phyloP scores from a whole-genome alignment of 2,888 invertebrate genomes.

The Acrobasis consociella region DNA sequence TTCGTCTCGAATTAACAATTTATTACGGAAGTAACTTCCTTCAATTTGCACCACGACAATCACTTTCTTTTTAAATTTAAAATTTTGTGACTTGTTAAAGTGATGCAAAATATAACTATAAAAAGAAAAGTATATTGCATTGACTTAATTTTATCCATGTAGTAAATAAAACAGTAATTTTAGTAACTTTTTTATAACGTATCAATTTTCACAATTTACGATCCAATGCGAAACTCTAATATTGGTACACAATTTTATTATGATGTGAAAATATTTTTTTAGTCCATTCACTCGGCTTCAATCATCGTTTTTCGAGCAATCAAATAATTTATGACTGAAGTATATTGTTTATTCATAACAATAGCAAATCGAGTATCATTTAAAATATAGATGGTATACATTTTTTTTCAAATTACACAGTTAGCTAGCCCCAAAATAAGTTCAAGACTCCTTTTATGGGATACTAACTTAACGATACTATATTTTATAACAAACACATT shows the following conservation, averaged over 20 bases:
- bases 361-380: conserved; percentile 3
- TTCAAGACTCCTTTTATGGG: too few species aligned
- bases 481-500: too few species aligned
- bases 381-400: conserved; percentile 28
- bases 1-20: too few species aligned
- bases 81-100: too few species aligned
- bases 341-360: conserved; percentile 6
- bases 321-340: conserved; percentile 8
- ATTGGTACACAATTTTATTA: neutral
- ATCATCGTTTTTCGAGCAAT: neutral
- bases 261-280: neutral
- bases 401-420: too few species aligned
- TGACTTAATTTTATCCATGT: neutral
- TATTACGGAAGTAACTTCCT: too few species aligned
- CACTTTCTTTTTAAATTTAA: too few species aligned
- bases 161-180: neutral
- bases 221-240: neutral
- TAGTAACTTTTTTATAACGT: neutral
- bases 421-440: too few species aligned
- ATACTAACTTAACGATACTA: too few species aligned
- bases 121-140: too few species aligned
- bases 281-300: neutral
- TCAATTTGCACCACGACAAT: too few species aligned
- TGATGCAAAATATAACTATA: too few species aligned
- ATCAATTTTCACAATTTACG: neutral